Conservation (phyloP, 2,113 vertebrate species). For the Melanerpes formicivorus region DNA sequence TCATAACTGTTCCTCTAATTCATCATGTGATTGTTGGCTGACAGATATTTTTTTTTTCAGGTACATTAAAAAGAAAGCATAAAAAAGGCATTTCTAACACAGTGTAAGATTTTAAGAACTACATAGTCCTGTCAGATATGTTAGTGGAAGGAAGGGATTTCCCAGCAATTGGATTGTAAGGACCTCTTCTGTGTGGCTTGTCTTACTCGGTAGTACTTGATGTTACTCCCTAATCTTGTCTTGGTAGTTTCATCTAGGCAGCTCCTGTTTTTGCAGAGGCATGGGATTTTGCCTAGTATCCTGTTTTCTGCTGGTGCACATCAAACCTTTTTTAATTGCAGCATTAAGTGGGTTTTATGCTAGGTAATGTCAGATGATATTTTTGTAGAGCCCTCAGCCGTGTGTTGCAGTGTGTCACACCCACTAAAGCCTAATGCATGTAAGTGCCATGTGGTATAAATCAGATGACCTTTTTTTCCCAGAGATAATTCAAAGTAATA, state of each 20-base stretch:
- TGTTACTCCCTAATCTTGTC: background rate
- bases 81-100: background rate
- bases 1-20: background rate
- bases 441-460: background rate
- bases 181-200: background rate
- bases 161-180: background rate
- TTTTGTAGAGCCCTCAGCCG: background rate
- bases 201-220: background rate
- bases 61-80: background rate
- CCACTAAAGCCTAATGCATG: background rate
- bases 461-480: background rate
- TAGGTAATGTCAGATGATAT: background rate
- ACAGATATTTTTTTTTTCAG: background rate
- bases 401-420: background rate
- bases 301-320: background rate
- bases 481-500: background rate
- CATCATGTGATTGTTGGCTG: background rate
- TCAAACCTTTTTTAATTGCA: background rate
- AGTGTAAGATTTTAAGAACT: background rate
- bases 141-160: background rate
- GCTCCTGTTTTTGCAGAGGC: background rate
- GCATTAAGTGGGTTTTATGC: background rate
- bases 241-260: background rate
- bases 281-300: background rate
- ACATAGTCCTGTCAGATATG: background rate